These are phyloP conservation scores for Aramus guarauna DNA, from an alignment of 2,113 vertebrate species.

Conservation along the genomic window DNA sequence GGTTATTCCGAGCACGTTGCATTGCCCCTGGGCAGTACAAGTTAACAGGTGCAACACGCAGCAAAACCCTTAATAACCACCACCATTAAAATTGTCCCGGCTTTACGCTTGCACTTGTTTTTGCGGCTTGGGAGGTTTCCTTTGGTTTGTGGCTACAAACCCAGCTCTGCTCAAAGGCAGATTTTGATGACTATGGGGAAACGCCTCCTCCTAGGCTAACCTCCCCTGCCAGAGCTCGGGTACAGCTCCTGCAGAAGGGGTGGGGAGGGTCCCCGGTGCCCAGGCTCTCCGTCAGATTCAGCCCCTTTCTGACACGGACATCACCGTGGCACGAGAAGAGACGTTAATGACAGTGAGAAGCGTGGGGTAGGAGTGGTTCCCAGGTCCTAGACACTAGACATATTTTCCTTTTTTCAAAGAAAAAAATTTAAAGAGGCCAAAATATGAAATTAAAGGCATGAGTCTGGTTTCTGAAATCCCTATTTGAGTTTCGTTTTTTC, in stretches of 20 bases:
- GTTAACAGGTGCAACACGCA: background rate
- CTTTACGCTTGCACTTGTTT: background rate
- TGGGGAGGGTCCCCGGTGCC: background rate
- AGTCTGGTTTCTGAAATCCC: background rate
- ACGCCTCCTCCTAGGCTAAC: background rate
- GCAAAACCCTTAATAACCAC: background rate
- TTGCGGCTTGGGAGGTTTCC: background rate
- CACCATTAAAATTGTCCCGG: background rate
- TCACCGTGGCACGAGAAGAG: background rate
- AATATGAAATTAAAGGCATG: background rate
- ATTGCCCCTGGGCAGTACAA: background rate
- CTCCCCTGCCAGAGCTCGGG: background rate
- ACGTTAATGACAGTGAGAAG: background rate
- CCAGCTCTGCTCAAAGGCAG: background rate
- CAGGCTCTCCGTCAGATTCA: background rate
- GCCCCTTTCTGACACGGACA: background rate
- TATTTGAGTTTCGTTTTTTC: background rate
- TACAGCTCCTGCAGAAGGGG: background rate
- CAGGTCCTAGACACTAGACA: background rate
- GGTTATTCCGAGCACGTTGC: background rate
- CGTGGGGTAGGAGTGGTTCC: background rate
- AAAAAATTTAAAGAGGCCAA: background rate
- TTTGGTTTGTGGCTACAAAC: slow-evolving; percentile 32
- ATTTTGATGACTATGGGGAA: background rate
- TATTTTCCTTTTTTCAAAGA: background rate